Conservation (phyloP, 2,888 invertebrate species). For the Odontocolon sp. region DNA sequence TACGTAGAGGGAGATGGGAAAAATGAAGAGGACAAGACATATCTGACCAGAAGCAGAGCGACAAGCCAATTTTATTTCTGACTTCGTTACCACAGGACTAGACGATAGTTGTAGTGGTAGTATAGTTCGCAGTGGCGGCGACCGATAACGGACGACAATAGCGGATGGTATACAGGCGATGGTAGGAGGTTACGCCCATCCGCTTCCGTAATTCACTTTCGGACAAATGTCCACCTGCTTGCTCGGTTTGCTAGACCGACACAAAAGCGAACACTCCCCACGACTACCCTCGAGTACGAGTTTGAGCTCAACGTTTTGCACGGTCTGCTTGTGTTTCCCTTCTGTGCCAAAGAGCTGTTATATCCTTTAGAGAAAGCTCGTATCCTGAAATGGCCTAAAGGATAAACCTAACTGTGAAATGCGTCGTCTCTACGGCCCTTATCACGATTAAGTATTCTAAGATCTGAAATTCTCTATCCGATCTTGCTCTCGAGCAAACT, state of each 20-base stretch:
- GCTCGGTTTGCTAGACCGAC: slow-evolving; percentile 15
- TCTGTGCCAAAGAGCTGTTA: slow-evolving; percentile 35
- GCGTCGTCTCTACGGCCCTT: slow-evolving; percentile 26
- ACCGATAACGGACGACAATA: slow-evolving; percentile 54
- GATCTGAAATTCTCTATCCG: neutral
- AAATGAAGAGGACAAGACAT: neutral
- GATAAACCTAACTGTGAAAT: slow-evolving; percentile 20
- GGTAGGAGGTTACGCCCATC: slow-evolving; percentile 41
- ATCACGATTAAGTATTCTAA: slow-evolving; percentile 36
- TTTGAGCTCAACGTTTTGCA: slow-evolving; percentile 18
- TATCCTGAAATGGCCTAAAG: slow-evolving; percentile 23
- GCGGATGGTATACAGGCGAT: slow-evolving; percentile 38
- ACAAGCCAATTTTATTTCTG: slow-evolving; percentile 51
- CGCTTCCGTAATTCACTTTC: slow-evolving; percentile 59
- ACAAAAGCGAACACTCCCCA: slow-evolving; percentile 39
- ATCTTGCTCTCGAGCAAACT: slow-evolving; percentile 4
- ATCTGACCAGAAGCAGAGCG: slow-evolving; percentile 11
- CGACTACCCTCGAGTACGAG: slow-evolving; percentile 32
- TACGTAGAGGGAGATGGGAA: neutral
- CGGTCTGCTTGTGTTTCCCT: slow-evolving; percentile 10
- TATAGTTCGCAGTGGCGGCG: slow-evolving; percentile 28
- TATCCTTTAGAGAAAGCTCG: slow-evolving; percentile 31
- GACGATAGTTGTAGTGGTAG: slow-evolving; percentile 26
- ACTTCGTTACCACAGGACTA: slow-evolving; percentile 39
- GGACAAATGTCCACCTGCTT: slow-evolving; percentile 58